A percentile compares a stretch with the other conserved stretches of the same genome.
Conservation (phyloP, 2,888 invertebrate species). For the Drosophila phalerata region DNA sequence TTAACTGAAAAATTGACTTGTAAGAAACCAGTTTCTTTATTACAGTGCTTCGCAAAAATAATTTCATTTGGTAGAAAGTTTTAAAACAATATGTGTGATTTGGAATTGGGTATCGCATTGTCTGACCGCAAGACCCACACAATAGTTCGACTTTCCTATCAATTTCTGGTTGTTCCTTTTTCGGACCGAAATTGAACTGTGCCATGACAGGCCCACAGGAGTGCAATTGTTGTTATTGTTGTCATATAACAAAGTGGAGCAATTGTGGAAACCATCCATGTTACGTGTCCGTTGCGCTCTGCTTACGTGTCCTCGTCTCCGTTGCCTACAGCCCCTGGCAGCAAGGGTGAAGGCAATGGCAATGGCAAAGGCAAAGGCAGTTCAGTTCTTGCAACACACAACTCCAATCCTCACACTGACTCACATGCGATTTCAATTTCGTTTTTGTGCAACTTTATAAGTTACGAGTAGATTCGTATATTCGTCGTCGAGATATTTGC, state of each 20-base stretch:
- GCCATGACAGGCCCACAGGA: constrained; percentile 68
- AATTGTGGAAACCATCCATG: constrained; percentile 55
- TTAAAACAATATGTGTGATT: constrained; percentile 6
- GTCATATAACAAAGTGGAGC: constrained; percentile 46
- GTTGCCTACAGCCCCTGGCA: not conserved
- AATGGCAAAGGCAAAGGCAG: constrained; percentile 4
- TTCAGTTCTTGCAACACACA: constrained; percentile 12
- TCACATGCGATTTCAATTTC: constrained; percentile 60
- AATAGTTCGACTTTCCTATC: constrained; percentile 27
- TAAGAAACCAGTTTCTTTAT: not conserved
- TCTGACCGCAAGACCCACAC: not conserved
- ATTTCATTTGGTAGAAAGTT: not conserved
- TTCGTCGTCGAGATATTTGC: constrained; percentile 8
- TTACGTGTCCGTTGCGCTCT: constrained; percentile 73
- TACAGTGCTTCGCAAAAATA: not conserved
- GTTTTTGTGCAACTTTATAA: constrained; percentile 61
- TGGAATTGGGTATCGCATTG: not conserved
- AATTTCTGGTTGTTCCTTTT: constrained; percentile 28
- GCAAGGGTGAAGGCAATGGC: not conserved
- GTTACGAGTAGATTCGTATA: constrained; percentile 42
- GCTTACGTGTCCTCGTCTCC: constrained; percentile 42
- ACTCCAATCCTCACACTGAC: constrained; percentile 19
- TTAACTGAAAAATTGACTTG: not conserved
- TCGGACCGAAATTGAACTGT: constrained; percentile 69
- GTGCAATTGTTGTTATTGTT: constrained; percentile 43